Percentiles rank a stretch among this genome's conserved stretches.
These are phyloP conservation scores for Halcyon chelicuti DNA, from an alignment of 2,797 vertebrate species.

Conservation along the genomic window DNA sequence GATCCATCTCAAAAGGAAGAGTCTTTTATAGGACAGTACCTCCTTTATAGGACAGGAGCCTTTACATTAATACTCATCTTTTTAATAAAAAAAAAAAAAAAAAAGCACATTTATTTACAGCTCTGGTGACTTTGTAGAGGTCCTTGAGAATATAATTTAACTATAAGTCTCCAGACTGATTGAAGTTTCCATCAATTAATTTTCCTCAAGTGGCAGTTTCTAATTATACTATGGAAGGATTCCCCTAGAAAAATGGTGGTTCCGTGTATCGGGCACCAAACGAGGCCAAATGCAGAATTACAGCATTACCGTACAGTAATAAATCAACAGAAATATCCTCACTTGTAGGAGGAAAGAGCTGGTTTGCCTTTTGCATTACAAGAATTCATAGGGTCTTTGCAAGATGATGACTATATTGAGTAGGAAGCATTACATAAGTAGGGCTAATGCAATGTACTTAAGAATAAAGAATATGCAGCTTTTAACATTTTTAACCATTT, in stretches of 20 bases:
- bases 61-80: background rate
- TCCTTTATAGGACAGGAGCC: background rate
- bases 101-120: background rate
- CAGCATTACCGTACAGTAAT: background rate
- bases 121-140: background rate
- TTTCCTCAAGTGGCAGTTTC: background rate
- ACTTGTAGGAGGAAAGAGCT: background rate
- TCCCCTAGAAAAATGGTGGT: background rate
- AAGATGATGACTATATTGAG: background rate
- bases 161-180: background rate
- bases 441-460: background rate
- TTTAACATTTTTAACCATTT: background rate
- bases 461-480: background rate
- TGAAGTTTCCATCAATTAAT: background rate
- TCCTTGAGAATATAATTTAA: background rate
- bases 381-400: background rate
- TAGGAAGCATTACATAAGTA: background rate
- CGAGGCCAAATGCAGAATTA: constrained; percentile 6
- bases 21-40: background rate
- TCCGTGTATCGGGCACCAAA: background rate
- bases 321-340: background rate
- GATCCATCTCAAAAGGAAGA: background rate
- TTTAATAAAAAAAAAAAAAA: background rate
- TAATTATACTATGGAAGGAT: background rate
- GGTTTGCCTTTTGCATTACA: background rate